phyloP scores from a whole-genome alignment of 1,140 invertebrate genomes.

The Maniola jurtina region DNA sequence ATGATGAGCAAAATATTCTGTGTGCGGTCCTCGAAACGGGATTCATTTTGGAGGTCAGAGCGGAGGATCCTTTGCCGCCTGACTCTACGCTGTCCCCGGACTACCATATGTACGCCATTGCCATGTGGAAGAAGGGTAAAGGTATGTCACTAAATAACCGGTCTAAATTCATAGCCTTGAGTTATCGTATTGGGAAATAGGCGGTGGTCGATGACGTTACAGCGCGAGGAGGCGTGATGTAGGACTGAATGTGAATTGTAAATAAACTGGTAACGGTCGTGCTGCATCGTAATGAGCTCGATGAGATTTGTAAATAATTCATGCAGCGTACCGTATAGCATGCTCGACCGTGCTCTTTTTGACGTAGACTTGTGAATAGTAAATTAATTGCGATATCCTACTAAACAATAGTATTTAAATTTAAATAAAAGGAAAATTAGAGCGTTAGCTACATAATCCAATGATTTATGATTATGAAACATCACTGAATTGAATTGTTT shows the following conservation, averaged over 20 bases:
- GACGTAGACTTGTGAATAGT: conserved; percentile 42
- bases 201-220: conserved; percentile 37
- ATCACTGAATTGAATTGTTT: too few relatives aligned
- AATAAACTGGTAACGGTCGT: conserved; percentile 51
- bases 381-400: conserved; percentile 26
- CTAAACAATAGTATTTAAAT: too few relatives aligned
- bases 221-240: conserved; percentile 26
- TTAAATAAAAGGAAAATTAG: too few relatives aligned
- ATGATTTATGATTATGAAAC: too few relatives aligned
- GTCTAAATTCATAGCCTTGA: conserved; percentile 18
- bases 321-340: conserved; percentile 29
- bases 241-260: conserved; percentile 33
- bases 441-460: too few relatives aligned
- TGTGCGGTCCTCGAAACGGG: conserved; percentile 84
- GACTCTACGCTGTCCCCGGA: conserved; percentile 67
- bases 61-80: conserved; percentile 68
- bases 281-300: conserved; percentile 43
- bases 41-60: conserved; percentile 82
- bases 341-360: conserved; percentile 35
- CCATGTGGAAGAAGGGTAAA: conserved; percentile 83
- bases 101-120: conserved; percentile 81
- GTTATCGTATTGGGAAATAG: conserved; percentile 32
- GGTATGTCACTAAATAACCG: conserved; percentile 68
- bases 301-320: conserved; percentile 61
- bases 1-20: conserved; percentile 82